A percentile compares a stretch with the other conserved stretches of the same genome.
Conservation (phyloP, 1,140 invertebrate genomes). For the Amyelois transitella region DNA sequence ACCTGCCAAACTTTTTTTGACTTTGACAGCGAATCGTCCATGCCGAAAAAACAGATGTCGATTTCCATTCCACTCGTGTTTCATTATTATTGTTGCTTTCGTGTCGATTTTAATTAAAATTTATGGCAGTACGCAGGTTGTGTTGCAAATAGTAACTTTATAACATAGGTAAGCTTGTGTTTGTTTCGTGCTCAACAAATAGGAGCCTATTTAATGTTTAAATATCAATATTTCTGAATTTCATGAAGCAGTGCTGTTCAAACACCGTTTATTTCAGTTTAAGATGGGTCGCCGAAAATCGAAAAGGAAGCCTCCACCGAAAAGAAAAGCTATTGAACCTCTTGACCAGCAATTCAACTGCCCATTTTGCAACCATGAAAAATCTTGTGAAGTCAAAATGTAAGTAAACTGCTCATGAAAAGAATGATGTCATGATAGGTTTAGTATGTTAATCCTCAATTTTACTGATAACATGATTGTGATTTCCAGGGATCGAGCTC, state of each 20-base stretch:
- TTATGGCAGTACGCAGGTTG: not conserved
- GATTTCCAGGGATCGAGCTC: conserved; percentile 89
- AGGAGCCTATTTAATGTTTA: not conserved
- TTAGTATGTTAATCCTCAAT: conserved; percentile 9
- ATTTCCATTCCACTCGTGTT: too few species aligned
- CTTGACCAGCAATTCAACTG: conserved; percentile 98
- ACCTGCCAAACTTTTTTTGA: too few species aligned
- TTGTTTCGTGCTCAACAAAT: not conserved
- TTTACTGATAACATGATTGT: not conserved
- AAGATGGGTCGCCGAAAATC: conserved; percentile 95
- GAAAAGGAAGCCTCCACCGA: conserved; percentile 96
- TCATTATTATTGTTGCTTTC: too few species aligned
- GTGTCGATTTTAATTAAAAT: not conserved
- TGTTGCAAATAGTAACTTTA: not conserved
- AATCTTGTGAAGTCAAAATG: conserved; percentile 99
- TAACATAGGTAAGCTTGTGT: not conserved
- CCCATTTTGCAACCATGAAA: conserved; percentile 99
- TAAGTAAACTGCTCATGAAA: conserved; percentile 73
- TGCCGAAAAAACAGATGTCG: too few species aligned
- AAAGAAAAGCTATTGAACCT: conserved; percentile 94
- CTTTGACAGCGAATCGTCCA: too few species aligned
- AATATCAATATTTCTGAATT: not conserved
- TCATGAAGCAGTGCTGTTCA: not conserved
- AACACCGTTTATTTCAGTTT: conserved; percentile 21
- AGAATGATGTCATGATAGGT: conserved; percentile 1